phyloP scores from a whole-genome alignment of 2,888 invertebrate genomes.

The Tinea pellionella region DNA sequence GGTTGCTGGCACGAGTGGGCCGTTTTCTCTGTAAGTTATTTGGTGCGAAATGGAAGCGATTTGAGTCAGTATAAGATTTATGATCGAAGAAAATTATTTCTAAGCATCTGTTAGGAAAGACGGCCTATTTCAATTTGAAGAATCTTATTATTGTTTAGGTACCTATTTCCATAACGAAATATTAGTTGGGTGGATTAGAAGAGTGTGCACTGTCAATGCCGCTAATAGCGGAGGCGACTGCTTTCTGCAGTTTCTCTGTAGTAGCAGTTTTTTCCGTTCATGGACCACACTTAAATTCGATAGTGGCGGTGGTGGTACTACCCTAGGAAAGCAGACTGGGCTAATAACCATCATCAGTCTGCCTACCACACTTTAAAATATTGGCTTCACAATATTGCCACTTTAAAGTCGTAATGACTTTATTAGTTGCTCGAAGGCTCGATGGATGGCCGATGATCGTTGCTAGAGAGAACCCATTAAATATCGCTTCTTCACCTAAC shows the following conservation, averaged over 20 bases:
- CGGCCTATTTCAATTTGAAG: not conserved
- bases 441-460: not conserved
- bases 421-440: not conserved
- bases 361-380: too few relatives aligned
- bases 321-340: too few relatives aligned
- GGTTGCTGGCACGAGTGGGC: not conserved
- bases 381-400: not conserved
- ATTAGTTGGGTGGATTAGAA: too few relatives aligned
- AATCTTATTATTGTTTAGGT: not conserved
- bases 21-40: conserved; percentile 41
- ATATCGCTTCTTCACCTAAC: conserved; percentile 15
- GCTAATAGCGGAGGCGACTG: too few relatives aligned
- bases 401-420: not conserved
- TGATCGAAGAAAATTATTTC: conserved; percentile 31
- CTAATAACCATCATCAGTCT: too few relatives aligned
- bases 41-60: conserved; percentile 59
- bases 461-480: conserved; percentile 13
- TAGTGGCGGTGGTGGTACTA: too few relatives aligned
- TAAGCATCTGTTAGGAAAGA: not conserved
- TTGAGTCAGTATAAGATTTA: conserved; percentile 51
- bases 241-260: not conserved
- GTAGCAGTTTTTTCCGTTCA: not conserved
- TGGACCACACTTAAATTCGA: too few relatives aligned
- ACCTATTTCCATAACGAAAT: not conserved
- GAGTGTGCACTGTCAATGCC: too few relatives aligned